Base-by-base conservation (phyloP, 1,140 invertebrate species). In the Macrotrachela quadricornifera region DNA sequence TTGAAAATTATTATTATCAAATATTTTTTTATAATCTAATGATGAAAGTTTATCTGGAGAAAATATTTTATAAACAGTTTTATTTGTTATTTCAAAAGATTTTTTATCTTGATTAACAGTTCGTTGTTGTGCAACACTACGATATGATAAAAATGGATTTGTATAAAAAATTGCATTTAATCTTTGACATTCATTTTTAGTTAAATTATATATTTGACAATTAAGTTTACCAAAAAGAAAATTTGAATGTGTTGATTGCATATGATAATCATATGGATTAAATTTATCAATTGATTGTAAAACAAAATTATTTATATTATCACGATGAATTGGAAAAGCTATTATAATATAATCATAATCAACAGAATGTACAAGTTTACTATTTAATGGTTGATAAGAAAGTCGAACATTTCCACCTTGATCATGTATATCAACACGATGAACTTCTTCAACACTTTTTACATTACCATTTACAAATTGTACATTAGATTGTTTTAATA, bases 311-410 rank as follows among this genome's bases (percentile, higher is more conserved):
- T 30, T 30, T 2, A 30, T 30, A 30, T 30, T 62, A 58, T 73
- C 70, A n/a, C 56, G 53, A 14, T 71, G 71, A 41, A 77, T 58
- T 0, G 78, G 77, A 18, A 69, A 59, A 46, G 78, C 77, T 16
- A 79, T 59, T 45, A 80, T 71, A 9, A 80, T 72, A 50, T 76
- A 69, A 56, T 79, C 76, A 58, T 78, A 79, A 50, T 51, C 60
- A 4, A 36, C 44, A 30, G 38, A 15, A 43, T 36, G 10, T 43
- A 10, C 42, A 18, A 50, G 11, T 49, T 47, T 15, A 36, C 21
- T 9, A 16, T 21, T n/a, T 12, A 1, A 10, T 3, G 16, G 14
- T 14, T 38, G 42, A 18, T 52, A 41, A 45, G 30, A 37, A 15
- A n/a, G 39, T 13, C n/a, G 46, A 50, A 40, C 14, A 15, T 38